Evolutionary conservation across 2,797 vertebrate genomes (phyloP), one percentile per base, ranked within the genome.

Genomic region (Rhinogobio ventralis): DNA sequence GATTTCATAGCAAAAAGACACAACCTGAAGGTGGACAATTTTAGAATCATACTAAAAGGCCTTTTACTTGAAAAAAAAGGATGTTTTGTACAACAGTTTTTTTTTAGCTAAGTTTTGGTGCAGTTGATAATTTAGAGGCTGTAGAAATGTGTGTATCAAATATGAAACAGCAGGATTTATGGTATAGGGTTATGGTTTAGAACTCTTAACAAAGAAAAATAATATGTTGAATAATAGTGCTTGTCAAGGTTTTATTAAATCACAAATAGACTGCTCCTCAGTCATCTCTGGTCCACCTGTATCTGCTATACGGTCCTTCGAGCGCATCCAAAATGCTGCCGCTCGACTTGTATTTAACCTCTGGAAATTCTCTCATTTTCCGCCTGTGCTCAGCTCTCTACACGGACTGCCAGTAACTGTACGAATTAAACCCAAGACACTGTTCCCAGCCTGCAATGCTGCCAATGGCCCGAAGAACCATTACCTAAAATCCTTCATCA

Each of bases 351-450:
- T 69, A 77, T 84, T 77, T 84, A 84, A 84, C 82, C 82, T 84
- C 82, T 78, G 82, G 82, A 84, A 84, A 84, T 84, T 69, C 82
- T 84, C 74, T 68, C 64, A 84, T 84, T 84, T 84, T 84, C 74
- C 25, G 36, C 73, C 64, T 60, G 39, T 84, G 74, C 74, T 84
- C 74, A 77, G 74, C 49, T 84, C 36, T 78, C 73, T 30, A 76
- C 72, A 67, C 46, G 53, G 45, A 39, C 60, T 28, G 23, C 60
- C 82, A 82, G 80, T 73, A 73, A 82, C 68, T 57, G 82, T 60
- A 46, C 23, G 74, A 84, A 84, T 77, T 84, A 84, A 69, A 77
- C 49, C 64, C 82, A 60, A 45, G 74, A 46, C 74, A 84, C 62
- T 78, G 25, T 76, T 57, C 51, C 73, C 11, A 45, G 36, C 64